Evolutionary conservation across 2,888 invertebrate genomes (phyloP), one percentile per base, ranked within the genome.

Genomic region (Scaptomyza cyrtandrae): DNA sequence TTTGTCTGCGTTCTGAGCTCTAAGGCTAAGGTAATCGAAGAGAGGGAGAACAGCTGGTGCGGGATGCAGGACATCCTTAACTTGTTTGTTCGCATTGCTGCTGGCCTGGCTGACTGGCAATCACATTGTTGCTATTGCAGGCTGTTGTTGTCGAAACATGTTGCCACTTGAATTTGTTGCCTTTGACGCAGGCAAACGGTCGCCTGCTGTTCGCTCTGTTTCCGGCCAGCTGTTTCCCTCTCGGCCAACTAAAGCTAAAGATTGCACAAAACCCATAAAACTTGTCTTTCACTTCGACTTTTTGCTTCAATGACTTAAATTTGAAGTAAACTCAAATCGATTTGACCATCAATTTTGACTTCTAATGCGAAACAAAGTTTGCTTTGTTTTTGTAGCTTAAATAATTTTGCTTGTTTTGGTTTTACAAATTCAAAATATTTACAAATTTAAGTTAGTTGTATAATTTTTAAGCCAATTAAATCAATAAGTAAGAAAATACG

Each of bases 121-220:
- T 24, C 24, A 24, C 24, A 24, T 35, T 52, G 14, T 64, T 65
- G 85, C 70, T 79, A 61, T 37, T 31, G 65, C 37, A 50, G 63
- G 65, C 37, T 48, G 63, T 57, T 77, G 73, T 78, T 70, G 78
- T 64, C 71, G 63, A 75, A 73, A 66, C 79, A 78, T 78, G 81
- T 73, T 78, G 85, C 85, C 71, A 80, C 80, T 78, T 78, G 78
- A 79, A 80, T 78, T 76, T 76, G 78, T 64, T 76, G 75, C 73
- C 78, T 79, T 80, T 80, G 80, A 77, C 46, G 58, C 64, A 16
- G 49, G 57, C 64, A 67, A 24, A 24, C 59, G 52, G 48, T 57
- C 54, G 71, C 70, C 79, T 62, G 86, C 83, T 82, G 86, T 82
- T 79, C 72, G 29, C 55, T 48, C 67, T 64, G 58, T 67, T 75